Evolutionary conservation across 92 coral and sea anemone genomes (phyloP).

Genomic region (Micromussa lordhowensis): DNA sequence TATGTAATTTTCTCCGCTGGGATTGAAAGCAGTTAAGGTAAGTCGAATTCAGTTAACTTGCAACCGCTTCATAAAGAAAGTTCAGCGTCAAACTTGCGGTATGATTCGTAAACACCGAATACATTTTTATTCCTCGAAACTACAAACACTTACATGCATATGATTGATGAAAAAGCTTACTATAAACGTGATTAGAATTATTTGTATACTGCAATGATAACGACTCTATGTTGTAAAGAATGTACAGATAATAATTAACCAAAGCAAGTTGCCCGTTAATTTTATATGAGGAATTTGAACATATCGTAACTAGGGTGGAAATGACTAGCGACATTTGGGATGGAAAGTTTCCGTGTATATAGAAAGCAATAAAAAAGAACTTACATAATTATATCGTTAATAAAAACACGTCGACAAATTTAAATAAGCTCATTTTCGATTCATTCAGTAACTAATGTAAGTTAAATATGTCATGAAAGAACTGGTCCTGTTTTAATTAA

Average conservation of each 20-base stretch:
- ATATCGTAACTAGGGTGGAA: not conserved
- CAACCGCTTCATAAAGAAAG: not conserved
- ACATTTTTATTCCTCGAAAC: not conserved
- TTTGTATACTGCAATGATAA: not conserved
- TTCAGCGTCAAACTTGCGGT: not conserved
- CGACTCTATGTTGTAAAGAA: not conserved
- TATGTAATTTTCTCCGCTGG: not conserved
- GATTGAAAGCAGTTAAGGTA: conserved; percentile 1
- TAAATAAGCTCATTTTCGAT: conserved; percentile 12
- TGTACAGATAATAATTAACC: not conserved
- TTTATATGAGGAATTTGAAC: not conserved
- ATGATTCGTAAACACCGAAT: not conserved
- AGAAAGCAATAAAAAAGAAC: not conserved
- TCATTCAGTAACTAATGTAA: not conserved
- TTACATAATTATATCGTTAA: not conserved
- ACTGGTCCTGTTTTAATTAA: not conserved
- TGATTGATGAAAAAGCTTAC: not conserved
- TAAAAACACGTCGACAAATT: not conserved
- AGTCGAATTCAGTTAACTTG: not conserved
- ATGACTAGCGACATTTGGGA: too few relatives aligned
- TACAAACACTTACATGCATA: not conserved
- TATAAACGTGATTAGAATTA: not conserved
- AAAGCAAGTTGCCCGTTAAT: not conserved
- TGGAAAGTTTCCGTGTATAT: not conserved
- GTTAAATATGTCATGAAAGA: not conserved